Evolutionary conservation across 1,140 invertebrate species (phyloP).

Genomic region (Drosophila leontia): DNA sequence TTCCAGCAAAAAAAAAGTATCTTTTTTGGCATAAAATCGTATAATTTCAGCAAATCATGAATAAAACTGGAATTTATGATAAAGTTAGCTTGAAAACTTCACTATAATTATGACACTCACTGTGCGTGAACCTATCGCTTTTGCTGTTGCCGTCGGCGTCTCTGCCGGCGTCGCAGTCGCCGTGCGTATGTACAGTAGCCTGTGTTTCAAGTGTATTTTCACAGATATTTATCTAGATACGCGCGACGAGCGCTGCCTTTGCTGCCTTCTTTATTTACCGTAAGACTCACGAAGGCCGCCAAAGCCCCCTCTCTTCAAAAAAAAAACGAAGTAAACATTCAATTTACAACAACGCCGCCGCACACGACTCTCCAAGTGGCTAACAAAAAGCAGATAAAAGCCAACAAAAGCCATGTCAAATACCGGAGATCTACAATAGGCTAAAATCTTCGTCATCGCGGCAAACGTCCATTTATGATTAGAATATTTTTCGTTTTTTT

Average conservation of each 20-base stretch:
- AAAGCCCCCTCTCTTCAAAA: constrained; percentile 21
- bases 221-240: constrained; percentile 80
- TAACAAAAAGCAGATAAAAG: constrained; percentile 16
- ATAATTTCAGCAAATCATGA: neutral
- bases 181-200: constrained; percentile 74
- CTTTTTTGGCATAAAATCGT: neutral
- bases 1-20: too few relatives aligned
- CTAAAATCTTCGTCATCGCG: constrained; percentile 36
- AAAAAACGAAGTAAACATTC: constrained; percentile 35
- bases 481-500: constrained; percentile 50
- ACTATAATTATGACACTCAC: constrained; percentile 3
- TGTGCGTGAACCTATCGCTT: constrained; percentile 18
- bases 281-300: constrained; percentile 54
- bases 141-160: constrained; percentile 1
- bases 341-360: constrained; percentile 33
- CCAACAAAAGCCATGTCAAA: constrained; percentile 24
- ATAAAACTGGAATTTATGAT: too few relatives aligned
- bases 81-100: neutral
- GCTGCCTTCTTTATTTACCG: constrained; percentile 53
- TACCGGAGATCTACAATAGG: constrained; percentile 29
- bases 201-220: constrained; percentile 77
- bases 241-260: constrained; percentile 53
- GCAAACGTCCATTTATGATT: constrained; percentile 60
- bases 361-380: constrained; percentile 61
- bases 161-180: constrained; percentile 31